Evolutionary conservation across 2,797 vertebrate genomes (phyloP), one percentile per base, ranked within the genome.

Genomic region (Pantherophis alleghaniensis): DNA sequence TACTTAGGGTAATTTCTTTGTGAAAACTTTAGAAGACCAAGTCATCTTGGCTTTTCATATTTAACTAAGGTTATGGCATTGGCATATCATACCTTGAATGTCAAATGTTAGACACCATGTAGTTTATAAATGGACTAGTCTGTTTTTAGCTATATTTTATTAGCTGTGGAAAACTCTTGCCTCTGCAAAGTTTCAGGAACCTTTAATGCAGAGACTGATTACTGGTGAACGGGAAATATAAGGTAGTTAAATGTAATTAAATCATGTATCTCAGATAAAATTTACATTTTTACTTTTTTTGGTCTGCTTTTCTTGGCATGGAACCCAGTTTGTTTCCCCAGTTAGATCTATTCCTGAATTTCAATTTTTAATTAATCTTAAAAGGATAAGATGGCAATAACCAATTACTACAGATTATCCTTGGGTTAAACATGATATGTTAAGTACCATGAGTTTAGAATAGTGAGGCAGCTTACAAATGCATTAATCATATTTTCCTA

Each of bases 91-190:
- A 63, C 74, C 32, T 89, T 92, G 66, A 28, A 51, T 51, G 55
- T 51, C 56, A 89, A 42, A 60, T 4, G 47, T 55, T 89, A 87
- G 55, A 74, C 42, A 89, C 1, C 18, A 14, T 60, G 18, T 91
- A 74, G 93, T 92, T 96, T 95, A 93, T 95, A 96, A 96, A 94
- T 95, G 93, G 95, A 93, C 95, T 94, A 96, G 74, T 92, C 92
- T 60, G 42, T 60, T 95, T 96, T 94, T 96, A 94, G 94, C 93
- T 96, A 53, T 95, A 96, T 96, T 95, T 95, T 95, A 90, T 92
- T 91, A 74, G 94, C 56, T 47, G 93, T 59, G 92, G 92, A 95
- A 95, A 93, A 94, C 88, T 91, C 92, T 91, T 94, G 28, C 86
- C 88, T 95, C 91, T 91, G 94, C 91, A 96, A 95, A 92, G 95